Base-by-base conservation (phyloP, 1,140 invertebrate genomes). In the Drosophila cardini region DNA sequence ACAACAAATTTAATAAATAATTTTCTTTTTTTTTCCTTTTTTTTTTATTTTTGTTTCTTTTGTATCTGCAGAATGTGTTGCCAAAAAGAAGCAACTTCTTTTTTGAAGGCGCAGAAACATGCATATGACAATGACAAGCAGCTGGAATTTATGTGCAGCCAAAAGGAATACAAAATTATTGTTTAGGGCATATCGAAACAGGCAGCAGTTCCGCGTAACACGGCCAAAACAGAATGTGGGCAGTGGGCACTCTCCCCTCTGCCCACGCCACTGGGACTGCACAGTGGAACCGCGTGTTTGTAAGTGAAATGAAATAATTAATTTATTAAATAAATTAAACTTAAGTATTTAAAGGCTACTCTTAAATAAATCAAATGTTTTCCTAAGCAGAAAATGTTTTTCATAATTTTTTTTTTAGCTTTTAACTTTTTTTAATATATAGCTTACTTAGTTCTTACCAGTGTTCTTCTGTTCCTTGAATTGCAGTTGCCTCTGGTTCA, bases 111-210 rank as follows among this genome's bases (percentile, higher is more conserved):
- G 61, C 38, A 45, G 63, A 43, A 48, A 74, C 40, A 70, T 48
- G 21, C 50, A 70, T 74, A 74, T 74, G 72, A 78, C 76, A 78
- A 78, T 78, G 72, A 65, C 48, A 38, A 30, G 46, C 10, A 16
- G 8, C 1, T 32, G 30, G 60, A 78, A 78, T 78, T 78, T 75
- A 78, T 78, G 72, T 78, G 65, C 60, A 75, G 10, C 63, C 50
- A 68, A 76, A 76, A 76, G 38, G 62, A 38, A 43, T 18, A 63
- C 53, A 81, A 82, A 78, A 78, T 85, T 26, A 85, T 75, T 52
- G 46, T 80, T 78, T 80, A 69, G 65, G 68, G 62, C 76, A 73
- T 76, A 80, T 68, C 62, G 78, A 80, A 72, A 53, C 32, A 30
- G 36, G 16, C 46, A 57, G 45, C 46, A 69, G 53, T 67, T 58